Conservation (phyloP, 1,140 invertebrate species). For the Drosophila paulistorum region DNA sequence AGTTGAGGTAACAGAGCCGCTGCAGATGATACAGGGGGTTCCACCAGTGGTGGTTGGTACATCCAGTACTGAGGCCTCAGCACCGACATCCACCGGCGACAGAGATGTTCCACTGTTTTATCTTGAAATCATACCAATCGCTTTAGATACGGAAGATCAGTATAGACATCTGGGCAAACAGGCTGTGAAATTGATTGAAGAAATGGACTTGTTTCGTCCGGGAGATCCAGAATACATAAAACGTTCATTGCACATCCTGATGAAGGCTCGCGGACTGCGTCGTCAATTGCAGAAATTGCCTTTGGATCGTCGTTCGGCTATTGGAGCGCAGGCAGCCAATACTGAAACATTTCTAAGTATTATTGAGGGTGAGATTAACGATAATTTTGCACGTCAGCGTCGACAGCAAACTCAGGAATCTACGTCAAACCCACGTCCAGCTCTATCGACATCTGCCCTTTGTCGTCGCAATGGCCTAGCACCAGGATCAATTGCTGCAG, state of each 20-base stretch:
- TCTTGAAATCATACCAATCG: background rate
- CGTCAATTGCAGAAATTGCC: background rate
- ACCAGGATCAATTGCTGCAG: background rate
- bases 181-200: background rate
- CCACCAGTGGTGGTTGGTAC: background rate
- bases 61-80: background rate
- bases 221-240: background rate
- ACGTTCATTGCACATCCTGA: conserved; percentile 6
- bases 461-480: background rate
- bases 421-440: background rate
- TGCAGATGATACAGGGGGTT: too few species aligned
- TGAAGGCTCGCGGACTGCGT: background rate
- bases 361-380: conserved; percentile 6
- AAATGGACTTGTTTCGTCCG: background rate
- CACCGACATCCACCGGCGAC: too few species aligned
- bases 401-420: background rate
- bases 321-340: background rate
- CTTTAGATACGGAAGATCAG: background rate
- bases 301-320: background rate
- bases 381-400: background rate
- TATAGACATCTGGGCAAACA: background rate
- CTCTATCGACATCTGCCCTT: background rate
- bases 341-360: background rate
- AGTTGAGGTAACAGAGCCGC: background rate
- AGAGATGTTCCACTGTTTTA: background rate